Evolutionary conservation across 2,113 vertebrate species (phyloP).

Genomic region (Lepus americanus): DNA sequence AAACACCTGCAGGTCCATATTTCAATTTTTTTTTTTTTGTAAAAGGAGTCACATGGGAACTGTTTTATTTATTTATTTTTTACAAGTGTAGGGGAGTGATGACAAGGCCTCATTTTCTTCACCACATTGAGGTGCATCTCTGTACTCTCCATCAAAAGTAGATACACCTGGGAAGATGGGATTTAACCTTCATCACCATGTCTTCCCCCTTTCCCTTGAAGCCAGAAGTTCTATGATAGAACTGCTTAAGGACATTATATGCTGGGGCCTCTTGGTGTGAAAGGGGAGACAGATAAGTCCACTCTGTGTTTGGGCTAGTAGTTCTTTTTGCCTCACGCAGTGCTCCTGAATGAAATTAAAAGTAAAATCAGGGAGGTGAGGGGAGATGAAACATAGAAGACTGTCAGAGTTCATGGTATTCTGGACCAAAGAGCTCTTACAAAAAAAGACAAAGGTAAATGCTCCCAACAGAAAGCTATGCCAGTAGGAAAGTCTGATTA

Average conservation of each 20-base stretch:
- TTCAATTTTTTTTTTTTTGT: background rate
- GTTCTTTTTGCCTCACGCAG: background rate
- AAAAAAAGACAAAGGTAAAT: background rate
- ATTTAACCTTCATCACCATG: background rate
- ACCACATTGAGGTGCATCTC: conserved; percentile 1
- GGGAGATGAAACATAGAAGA: background rate
- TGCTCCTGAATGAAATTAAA: conserved; percentile 5
- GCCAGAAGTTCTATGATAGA: conserved; percentile 13
- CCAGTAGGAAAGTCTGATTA: background rate
- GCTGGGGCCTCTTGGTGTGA: background rate
- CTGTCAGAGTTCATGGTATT: background rate
- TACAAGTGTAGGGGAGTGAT: conserved; percentile 13
- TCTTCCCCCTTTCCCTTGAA: conserved; percentile 22
- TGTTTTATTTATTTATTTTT: conserved; percentile 40
- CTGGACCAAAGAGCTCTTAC: background rate
- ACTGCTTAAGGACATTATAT: conserved; percentile 16
- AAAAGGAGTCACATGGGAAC: background rate
- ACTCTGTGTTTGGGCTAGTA: background rate
- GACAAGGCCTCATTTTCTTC: conserved; percentile 18
- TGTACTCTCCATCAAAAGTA: background rate
- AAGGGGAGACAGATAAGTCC: background rate
- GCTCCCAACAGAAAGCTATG: background rate
- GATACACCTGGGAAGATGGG: background rate
- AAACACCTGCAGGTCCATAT: conserved; percentile 16
- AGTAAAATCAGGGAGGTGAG: background rate